Conservation (phyloP, 2,113 vertebrate genomes). For the Zeus faber region DNA sequence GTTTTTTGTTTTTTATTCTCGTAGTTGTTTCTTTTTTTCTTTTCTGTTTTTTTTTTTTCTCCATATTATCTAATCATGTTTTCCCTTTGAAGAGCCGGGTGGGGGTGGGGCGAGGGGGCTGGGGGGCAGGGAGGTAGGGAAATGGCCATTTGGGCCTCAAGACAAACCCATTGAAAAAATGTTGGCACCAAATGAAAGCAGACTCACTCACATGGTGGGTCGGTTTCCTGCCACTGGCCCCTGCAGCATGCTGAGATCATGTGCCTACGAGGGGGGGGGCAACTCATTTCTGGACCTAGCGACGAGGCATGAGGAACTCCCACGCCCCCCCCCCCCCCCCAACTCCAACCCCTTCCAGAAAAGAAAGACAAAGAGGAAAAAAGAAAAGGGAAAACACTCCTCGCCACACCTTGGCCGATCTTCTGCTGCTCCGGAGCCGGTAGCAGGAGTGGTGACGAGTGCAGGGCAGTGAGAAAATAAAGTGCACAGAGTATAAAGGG, state of each 20-base stretch:
- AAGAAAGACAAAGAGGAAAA: slow-evolving; percentile 10
- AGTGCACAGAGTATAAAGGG: slow-evolving; percentile 88
- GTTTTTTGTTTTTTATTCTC: slow-evolving; percentile 50
- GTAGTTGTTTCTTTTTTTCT: slow-evolving; percentile 31
- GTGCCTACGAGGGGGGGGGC: slow-evolving; percentile 81
- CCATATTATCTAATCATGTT: slow-evolving; percentile 71
- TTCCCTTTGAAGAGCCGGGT: slow-evolving; percentile 69
- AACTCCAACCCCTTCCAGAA: background rate
- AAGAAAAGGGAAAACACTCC: too few species aligned
- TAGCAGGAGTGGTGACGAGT: slow-evolving; percentile 76
- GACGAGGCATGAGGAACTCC: slow-evolving; percentile 77
- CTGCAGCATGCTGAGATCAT: slow-evolving; percentile 78
- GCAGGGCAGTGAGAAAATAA: slow-evolving; percentile 83
- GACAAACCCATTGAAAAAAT: slow-evolving; percentile 81
- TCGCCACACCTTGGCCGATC: slow-evolving; percentile 39
- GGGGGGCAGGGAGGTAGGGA: slow-evolving; percentile 25
- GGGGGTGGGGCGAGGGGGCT: slow-evolving; percentile 16
- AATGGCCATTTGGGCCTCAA: slow-evolving; percentile 74
- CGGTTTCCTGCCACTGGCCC: slow-evolving; percentile 82
- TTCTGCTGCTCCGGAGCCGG: slow-evolving; percentile 75
- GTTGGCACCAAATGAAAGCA: slow-evolving; percentile 80
- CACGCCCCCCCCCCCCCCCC: slow-evolving; percentile 42
- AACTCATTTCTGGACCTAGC: slow-evolving; percentile 81
- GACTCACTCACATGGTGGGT: slow-evolving; percentile 74
- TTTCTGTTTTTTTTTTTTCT: slow-evolving; percentile 7